Base-by-base conservation (phyloP, 1,140 invertebrate genomes). In the Diachasmimorpha longicaudata region DNA sequence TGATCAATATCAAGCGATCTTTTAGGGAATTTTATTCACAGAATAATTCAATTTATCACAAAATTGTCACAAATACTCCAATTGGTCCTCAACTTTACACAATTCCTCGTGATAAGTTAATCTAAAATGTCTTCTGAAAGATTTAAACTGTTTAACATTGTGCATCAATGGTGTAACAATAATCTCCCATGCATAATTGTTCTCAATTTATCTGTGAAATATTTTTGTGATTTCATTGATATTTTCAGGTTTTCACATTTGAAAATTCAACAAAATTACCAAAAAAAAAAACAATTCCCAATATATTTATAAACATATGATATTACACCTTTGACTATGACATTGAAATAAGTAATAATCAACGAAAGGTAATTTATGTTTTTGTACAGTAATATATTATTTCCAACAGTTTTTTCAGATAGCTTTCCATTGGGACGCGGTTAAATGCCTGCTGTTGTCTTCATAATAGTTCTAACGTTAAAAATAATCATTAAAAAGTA, bases 331-430 rank as follows among this genome's bases (percentile, higher is more conserved):
- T 66, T 76, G 68, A 58, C 8, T 66, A 11, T 66, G 10, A 9
- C 13, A 31, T 66, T 31, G 4, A 68, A 68, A 68, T 37, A 68
- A 39, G 39, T 39, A 68, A 37, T 16, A 37, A 37, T n/a, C 13
- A 11, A 39, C 11, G n/a, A 68, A 68, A 68, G 25, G n/a, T 68
- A n/a, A 68, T 37, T 5, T 42, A 68, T 39, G 16, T 44, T 70
- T 46, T 0, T 85, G 76, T 85, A 82, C 78, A 82, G 82, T 82
- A 84, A 88, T 87, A 81, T 78, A 87, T 86, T 86, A 88, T 89
- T 89, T 87, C 87, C 87, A 85, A 89, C 86, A 85, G 86, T 88
- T 89, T 88, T 86, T 68, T 68, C 84, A 86, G 83, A 86, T 89
- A 88, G 85, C 83, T 89, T 88, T 87, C 85, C 87, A 85, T 82